phyloP scores from a whole-genome alignment of 37 sponge, comb jelly and placozoan species.

The Halichondria panicea region DNA sequence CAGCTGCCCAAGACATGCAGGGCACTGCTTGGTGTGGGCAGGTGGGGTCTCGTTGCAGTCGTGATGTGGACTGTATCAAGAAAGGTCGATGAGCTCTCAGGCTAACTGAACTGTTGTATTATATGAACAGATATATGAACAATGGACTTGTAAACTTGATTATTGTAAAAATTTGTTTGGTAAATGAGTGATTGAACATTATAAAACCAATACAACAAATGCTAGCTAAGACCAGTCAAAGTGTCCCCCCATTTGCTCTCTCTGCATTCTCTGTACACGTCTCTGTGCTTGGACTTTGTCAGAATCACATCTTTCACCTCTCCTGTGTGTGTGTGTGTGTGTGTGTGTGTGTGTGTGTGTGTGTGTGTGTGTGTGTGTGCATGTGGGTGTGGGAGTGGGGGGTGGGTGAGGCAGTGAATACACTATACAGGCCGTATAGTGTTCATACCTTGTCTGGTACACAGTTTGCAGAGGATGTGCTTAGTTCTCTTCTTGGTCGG shows the following conservation, averaged over 20 bases:
- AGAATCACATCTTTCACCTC: background rate
- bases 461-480: constrained; percentile 74
- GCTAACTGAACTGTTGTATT: too few relatives aligned
- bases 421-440: background rate
- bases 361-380: constrained; percentile 2
- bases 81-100: too few relatives aligned
- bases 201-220: too few relatives aligned
- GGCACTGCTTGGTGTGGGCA: constrained; percentile 30
- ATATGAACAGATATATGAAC: too few relatives aligned
- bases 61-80: constrained; percentile 44
- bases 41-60: constrained; percentile 28
- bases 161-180: too few relatives aligned
- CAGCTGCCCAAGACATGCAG: constrained; percentile 19
- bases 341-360: constrained; percentile 2
- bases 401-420: background rate
- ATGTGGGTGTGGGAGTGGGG: too few relatives aligned
- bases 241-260: constrained; percentile 31
- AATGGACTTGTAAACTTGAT: too few relatives aligned
- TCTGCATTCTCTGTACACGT: constrained; percentile 24
- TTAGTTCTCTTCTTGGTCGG: constrained; percentile 70
- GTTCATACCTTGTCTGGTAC: constrained; percentile 62
- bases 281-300: background rate
- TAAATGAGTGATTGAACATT: too few relatives aligned
- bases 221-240: too few relatives aligned
- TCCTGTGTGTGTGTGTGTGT: too few relatives aligned